Evolutionary conservation across 2,113 vertebrate genomes (phyloP), one percentile per base, ranked within the genome.

Genomic region (Corythornis cristatus): DNA sequence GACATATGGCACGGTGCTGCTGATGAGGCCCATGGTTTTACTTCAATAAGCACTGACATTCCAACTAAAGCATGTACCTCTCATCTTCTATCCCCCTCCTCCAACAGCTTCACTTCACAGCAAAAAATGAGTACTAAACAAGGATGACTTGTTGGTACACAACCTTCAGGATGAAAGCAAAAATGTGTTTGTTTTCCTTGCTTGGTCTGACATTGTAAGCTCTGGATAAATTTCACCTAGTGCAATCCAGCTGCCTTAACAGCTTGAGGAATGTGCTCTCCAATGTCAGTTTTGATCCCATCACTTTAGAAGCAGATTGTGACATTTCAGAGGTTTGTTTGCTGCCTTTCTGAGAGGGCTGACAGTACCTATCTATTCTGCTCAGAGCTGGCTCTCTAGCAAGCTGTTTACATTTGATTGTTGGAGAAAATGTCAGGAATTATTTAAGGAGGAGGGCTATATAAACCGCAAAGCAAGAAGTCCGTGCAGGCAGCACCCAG

Each of bases 171-270:
- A 76, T 94, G 93, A 93, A 95, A 96, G 96, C 92, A 95, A 93
- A 93, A 89, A 94, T 45, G 80, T 93, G 87, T 93, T 96, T 95
- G 94, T 93, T 97, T 97, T 94, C 92, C 62, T 51, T 75, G 87
- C 88, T 82, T 71, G 82, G 89, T 89, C 94, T 96, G 97, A 95
- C 92, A 95, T 92, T 83, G 86, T 90, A 90, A 96, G 95, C 91
- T 92, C 91, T 90, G 92, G 91, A 95, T 88, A 95, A 96, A 95
- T 96, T 96, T 96, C 90, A 90, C 90, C 88, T 94, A 62, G 75
- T 83, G 95, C 93, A 92, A 90, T 92, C 94, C 96, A 97, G 97
- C 96, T 94, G 91, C 93, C 87, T 86, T 96, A 95, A 96, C 96
- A 97, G 94, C 93, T 91, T 90, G 72, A 93, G 71, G 35, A 89